A percentile compares a stretch with the other conserved stretches of the same genome.
Conservation (phyloP, 2,888 invertebrate species). For the Lycia hirtaria region DNA sequence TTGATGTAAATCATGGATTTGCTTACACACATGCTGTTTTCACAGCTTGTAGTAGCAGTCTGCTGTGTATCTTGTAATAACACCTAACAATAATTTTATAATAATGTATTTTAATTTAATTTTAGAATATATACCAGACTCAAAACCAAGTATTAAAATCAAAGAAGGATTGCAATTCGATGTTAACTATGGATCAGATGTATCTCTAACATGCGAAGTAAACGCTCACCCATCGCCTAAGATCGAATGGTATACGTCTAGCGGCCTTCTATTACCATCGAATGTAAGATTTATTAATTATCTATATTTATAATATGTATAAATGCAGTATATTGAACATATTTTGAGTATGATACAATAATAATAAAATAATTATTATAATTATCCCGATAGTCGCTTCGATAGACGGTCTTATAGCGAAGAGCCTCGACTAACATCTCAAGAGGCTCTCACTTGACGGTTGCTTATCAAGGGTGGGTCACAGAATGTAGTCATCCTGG, state of each 20-base stretch:
- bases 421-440: neutral
- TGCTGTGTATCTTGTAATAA: neutral
- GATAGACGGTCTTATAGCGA: no score
- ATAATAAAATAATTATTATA: no score
- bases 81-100: neutral
- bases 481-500: no score
- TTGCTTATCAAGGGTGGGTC: no score
- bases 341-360: no score
- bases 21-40: no score
- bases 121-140: slow-evolving; percentile 16
- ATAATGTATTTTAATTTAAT: neutral
- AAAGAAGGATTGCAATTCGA: slow-evolving; percentile 18
- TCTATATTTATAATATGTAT: neutral
- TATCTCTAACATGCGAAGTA: slow-evolving; percentile 36
- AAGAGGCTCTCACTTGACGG: neutral
- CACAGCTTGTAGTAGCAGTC: no score
- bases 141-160: slow-evolving; percentile 19
- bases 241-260: slow-evolving; percentile 34
- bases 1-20: no score
- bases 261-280: slow-evolving; percentile 1
- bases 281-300: neutral
- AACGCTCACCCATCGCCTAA: slow-evolving; percentile 34
- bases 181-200: slow-evolving; percentile 22
- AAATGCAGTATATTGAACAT: no score
- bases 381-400: no score